Percentiles rank a stretch among this genome's conserved stretches.
Conservation (phyloP, 2,888 invertebrate species). For the Bombylius major region DNA sequence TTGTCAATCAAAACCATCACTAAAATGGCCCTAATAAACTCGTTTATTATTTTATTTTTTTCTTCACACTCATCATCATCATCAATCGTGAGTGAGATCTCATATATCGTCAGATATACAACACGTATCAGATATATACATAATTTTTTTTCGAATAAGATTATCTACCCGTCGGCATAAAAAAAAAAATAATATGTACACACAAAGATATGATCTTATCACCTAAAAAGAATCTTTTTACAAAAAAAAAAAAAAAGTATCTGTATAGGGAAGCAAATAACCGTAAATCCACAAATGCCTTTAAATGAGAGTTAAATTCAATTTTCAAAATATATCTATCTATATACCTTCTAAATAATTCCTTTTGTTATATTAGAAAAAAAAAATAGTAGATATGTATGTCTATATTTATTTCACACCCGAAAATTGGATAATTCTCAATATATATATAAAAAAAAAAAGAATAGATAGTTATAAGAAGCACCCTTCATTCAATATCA, state of each 20-base stretch:
- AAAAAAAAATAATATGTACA: not conserved
- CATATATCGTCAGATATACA: too few species aligned
- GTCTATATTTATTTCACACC: constrained; percentile 2
- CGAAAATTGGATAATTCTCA: constrained; percentile 14
- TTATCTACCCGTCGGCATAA: not conserved
- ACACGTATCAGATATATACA: too few species aligned
- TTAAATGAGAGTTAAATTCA: constrained; percentile 38
- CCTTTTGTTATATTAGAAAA: not conserved
- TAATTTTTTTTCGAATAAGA: not conserved
- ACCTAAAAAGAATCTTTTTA: not conserved
- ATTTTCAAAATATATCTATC: constrained; percentile 7
- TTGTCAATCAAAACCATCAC: constrained; percentile 27
- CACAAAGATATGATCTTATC: not conserved
- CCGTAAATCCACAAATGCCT: constrained; percentile 37
- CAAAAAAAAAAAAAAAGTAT: too few species aligned
- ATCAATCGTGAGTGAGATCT: too few species aligned
- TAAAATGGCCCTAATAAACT: not conserved
- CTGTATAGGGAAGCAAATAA: constrained; percentile 17
- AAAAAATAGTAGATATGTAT: not conserved
- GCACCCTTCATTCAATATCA: too few species aligned
- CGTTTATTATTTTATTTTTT: not conserved
- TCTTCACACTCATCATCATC: not conserved
- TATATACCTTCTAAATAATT: not conserved
- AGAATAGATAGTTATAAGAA: not conserved
- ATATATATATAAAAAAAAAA: not conserved